A percentile compares a stretch with the other conserved stretches of the same genome.
These are phyloP conservation scores for Todiramphus chloris DNA, from an alignment of 2,113 vertebrate genomes.

Conservation along the genomic window DNA sequence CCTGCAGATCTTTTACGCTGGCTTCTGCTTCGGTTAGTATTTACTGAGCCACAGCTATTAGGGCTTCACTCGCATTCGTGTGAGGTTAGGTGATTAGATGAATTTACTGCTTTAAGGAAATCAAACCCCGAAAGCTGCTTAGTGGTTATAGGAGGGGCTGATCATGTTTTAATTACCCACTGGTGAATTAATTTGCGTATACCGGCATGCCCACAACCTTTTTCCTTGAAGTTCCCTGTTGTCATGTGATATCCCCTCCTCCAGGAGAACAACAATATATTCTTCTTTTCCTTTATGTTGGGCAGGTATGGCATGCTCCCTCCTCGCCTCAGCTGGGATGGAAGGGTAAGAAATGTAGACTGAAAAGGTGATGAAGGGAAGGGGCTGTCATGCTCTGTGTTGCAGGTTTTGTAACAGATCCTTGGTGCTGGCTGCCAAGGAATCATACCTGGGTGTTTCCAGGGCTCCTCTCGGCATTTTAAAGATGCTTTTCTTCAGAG, in stretches of 20 bases:
- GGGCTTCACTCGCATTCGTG: neutral
- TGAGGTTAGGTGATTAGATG: neutral
- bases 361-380: neutral
- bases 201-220: neutral
- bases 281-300: constrained; percentile 1
- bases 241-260: constrained; percentile 45
- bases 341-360: neutral
- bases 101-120: constrained; percentile 34
- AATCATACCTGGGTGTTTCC: neutral
- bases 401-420: neutral
- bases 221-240: constrained; percentile 43
- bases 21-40: neutral
- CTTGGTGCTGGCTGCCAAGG: neutral
- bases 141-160: neutral
- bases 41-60: neutral
- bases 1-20: neutral
- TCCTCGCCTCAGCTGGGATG: neutral
- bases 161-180: constrained; percentile 27
- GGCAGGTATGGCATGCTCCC: neutral
- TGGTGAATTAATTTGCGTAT: constrained; percentile 27
- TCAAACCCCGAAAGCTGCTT: neutral
- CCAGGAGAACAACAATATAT: neutral
- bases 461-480: neutral
- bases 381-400: neutral
- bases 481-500: neutral